phyloP scores from a whole-genome alignment of 1,140 invertebrate genomes.

The Eriocheir sinensis region DNA sequence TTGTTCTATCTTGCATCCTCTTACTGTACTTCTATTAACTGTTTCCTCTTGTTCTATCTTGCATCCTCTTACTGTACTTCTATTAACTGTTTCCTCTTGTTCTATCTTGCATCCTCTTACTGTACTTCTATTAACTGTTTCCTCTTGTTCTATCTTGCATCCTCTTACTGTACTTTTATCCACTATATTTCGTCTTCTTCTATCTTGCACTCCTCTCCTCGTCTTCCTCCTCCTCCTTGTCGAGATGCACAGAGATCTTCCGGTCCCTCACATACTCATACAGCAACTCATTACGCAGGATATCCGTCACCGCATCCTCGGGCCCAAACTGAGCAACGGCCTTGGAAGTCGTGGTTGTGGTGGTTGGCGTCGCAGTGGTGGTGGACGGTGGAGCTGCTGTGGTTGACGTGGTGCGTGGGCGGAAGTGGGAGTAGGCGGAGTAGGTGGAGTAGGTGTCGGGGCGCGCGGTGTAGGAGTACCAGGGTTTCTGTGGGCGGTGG shows the following conservation, averaged over 20 bases:
- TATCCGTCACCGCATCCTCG: slow-evolving; percentile 72
- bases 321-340: slow-evolving; percentile 60
- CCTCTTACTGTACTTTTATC: no score
- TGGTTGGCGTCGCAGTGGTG: slow-evolving; percentile 49
- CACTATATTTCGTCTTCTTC: no score
- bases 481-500: slow-evolving; percentile 55
- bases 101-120: no score
- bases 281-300: slow-evolving; percentile 67
- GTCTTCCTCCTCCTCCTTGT: slow-evolving; percentile 37
- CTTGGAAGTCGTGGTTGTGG: slow-evolving; percentile 4
- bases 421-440: no score
- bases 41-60: no score
- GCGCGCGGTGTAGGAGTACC: slow-evolving; percentile 62
- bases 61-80: no score
- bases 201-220: background rate
- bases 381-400: slow-evolving; percentile 18
- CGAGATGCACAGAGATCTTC: slow-evolving; percentile 16
- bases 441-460: slow-evolving; percentile 2
- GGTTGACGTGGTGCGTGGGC: background rate
- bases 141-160: no score
- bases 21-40: no score
- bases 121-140: no score
- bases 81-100: no score
- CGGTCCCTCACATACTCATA: slow-evolving; percentile 74
- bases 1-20: no score